Base-by-base conservation (phyloP, 1,140 invertebrate species). In the Macrobrachium nipponense region DNA sequence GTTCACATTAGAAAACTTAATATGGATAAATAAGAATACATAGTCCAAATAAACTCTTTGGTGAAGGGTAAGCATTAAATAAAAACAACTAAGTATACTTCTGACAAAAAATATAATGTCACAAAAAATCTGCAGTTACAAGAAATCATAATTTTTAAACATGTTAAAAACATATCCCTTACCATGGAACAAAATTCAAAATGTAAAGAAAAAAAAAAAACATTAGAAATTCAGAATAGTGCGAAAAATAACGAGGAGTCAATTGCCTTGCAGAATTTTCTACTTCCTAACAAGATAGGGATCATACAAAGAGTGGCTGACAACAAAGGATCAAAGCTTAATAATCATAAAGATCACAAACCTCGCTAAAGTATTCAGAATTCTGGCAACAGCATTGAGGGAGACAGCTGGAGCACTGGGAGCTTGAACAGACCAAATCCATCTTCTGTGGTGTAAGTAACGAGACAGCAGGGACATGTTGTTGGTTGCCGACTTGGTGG, bases 391-490 rank as follows among this genome's bases (percentile, higher is more conserved):
- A 27, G 87, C 86, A 72, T 78, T 80, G 62, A 87, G 87, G 18
- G 91, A 86, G 82, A 90, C 44, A 92, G 88, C 15, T 90, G 89
- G 51, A 73, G 88, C n/a, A 89, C 89, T 11, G 89, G 88, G 17
- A 89, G 89, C 90, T 78, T 93, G 92, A 23, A 93, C 89, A 17
- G 90, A 91, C 93, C 93, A 94, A 64, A 94, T 91, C 93, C 93
- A 94, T 18, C 93, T 90, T 75, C 91, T 90, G 90, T 96, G 95
- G 89, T 95, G 93, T n/a, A 96, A 91, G 90, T 96, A 97, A 44
- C 95, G 92, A 0, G 95, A 95, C 58, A 96, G 90, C 14, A 89
- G 82, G 7, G 86, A 81, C 73, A 86, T 82, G 80, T 89, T 87
- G 83, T 89, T 89, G 11, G 72, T 78, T 20, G 80, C 77, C 61